phyloP scores from a whole-genome alignment of 1,140 invertebrate genomes.

The Eciton burchellii region DNA sequence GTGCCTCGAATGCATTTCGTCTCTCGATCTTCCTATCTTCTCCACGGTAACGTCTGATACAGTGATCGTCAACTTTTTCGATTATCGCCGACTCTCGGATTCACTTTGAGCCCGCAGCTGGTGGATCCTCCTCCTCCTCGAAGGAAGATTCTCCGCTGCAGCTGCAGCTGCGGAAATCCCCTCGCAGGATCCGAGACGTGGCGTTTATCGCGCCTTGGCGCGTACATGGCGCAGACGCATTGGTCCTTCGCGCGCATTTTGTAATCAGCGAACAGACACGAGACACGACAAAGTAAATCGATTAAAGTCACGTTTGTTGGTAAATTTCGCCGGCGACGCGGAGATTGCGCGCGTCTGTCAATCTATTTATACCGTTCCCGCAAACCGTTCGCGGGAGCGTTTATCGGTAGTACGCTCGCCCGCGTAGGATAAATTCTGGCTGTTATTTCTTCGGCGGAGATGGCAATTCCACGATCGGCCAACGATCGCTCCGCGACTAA shows the following conservation, averaged over 20 bases:
- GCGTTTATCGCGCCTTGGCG: background rate
- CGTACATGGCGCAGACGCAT: no score
- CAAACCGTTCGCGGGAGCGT: no score
- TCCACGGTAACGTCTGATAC: slow-evolving; percentile 52
- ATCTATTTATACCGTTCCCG: slow-evolving; percentile 18
- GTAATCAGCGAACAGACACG: no score
- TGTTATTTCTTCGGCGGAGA: slow-evolving; percentile 53
- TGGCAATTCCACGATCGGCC: slow-evolving; percentile 54
- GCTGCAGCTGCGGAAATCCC: background rate
- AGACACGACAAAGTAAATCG: slow-evolving; percentile 4
- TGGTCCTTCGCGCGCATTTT: no score
- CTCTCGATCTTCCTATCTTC: slow-evolving; percentile 57
- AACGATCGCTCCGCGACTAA: slow-evolving; percentile 51
- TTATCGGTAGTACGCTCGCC: no score
- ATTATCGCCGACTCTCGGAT: slow-evolving; percentile 57
- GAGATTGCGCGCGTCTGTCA: background rate
- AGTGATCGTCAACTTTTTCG: slow-evolving; percentile 59
- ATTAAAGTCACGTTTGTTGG: background rate
- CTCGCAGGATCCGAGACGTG: slow-evolving; percentile 25
- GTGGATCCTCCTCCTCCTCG: no score
- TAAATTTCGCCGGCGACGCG: background rate
- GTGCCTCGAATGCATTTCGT: slow-evolving; percentile 71
- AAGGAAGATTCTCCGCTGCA: slow-evolving; percentile 49
- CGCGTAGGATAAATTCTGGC: slow-evolving; percentile 18
- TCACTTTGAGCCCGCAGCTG: slow-evolving; percentile 47